Conservation (phyloP, 1,140 invertebrate species). For the Macrobrachium rosenbergii region DNA sequence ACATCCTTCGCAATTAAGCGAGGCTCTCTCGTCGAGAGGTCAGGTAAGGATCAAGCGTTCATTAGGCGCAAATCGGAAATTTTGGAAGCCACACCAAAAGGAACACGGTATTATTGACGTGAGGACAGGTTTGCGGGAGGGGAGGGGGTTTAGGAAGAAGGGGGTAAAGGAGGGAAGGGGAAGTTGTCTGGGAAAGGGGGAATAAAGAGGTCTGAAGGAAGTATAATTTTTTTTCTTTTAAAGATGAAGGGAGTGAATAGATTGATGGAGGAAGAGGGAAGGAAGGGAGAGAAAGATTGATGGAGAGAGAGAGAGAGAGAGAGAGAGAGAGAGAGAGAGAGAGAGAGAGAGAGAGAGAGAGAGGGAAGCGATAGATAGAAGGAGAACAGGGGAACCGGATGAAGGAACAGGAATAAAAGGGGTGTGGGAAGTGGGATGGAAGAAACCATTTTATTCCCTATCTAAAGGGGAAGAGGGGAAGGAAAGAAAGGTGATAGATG, state of each 20-base stretch:
- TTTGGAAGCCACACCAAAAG: background rate
- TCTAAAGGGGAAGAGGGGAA: no score
- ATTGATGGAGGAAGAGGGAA: background rate
- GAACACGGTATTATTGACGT: background rate
- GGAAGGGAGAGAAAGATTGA: background rate
- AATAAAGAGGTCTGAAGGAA: no score
- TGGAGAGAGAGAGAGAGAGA: background rate
- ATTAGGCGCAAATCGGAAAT: background rate
- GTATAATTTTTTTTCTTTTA: background rate
- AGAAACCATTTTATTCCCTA: no score
- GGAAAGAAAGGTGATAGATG: no score
- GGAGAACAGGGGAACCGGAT: no score
- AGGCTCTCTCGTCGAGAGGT: no score
- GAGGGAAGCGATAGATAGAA: no score
- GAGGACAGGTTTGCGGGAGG: background rate
- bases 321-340: conserved; percentile 6
- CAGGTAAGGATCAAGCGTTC: no score
- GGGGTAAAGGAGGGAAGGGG: background rate
- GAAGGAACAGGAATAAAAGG: background rate
- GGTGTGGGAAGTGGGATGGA: background rate
- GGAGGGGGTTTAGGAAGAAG: background rate
- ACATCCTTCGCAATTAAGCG: background rate
- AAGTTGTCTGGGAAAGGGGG: background rate
- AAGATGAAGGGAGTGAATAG: no score
- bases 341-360: background rate